phyloP scores from a whole-genome alignment of 2,797 vertebrate species.

The Gallirallus australis region DNA sequence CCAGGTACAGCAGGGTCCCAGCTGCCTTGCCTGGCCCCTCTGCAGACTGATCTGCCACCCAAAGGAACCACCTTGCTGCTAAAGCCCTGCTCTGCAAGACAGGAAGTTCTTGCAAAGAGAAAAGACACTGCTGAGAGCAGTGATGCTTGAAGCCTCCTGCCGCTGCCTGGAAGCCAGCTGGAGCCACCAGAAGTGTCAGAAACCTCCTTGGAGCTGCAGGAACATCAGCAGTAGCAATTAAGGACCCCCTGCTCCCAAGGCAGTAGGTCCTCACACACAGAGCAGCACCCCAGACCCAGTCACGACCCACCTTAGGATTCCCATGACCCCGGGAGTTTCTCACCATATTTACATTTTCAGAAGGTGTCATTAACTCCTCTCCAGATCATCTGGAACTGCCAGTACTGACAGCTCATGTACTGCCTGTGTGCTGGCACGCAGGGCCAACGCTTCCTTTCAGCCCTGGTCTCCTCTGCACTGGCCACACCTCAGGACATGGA shows the following conservation, averaged over 20 bases:
- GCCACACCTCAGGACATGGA: background rate
- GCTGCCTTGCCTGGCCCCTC: background rate
- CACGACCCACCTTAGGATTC: background rate
- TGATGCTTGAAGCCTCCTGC: background rate
- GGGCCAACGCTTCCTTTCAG: accelerated
- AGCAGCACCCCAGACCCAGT: background rate
- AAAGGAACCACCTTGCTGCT: background rate
- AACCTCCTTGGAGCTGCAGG: background rate
- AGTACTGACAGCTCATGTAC: background rate
- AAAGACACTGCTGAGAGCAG: background rate
- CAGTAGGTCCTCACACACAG: background rate
- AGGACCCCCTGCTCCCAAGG: background rate
- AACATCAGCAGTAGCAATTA: background rate
- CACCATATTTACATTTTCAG: background rate
- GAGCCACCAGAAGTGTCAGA: background rate
- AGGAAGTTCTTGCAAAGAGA: background rate
- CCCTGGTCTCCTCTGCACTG: background rate
- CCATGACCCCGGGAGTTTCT: background rate
- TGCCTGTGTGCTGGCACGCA: background rate
- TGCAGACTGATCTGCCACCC: background rate
- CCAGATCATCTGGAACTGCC: background rate
- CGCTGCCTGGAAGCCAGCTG: background rate
- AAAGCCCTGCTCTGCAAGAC: background rate
- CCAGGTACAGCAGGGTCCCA: background rate
- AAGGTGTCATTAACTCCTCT: background rate